These are phyloP conservation scores for Nebria salina DNA, from an alignment of 2,888 invertebrate species.

Conservation along the genomic window DNA sequence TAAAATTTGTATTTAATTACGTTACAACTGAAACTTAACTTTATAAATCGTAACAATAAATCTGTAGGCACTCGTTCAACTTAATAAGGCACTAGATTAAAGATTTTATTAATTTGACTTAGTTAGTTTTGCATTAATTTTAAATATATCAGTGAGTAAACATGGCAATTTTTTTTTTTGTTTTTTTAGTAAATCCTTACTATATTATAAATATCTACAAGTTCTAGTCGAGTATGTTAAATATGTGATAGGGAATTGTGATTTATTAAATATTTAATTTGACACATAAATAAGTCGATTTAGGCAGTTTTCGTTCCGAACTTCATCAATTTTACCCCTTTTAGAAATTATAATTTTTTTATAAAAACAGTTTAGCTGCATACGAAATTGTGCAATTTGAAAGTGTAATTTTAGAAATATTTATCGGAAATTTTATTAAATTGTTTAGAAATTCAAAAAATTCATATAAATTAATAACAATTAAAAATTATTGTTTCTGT, in stretches of 20 bases:
- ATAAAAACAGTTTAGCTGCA: neutral
- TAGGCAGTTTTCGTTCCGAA: neutral
- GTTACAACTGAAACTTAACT: neutral
- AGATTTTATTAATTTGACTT: conserved; percentile 9
- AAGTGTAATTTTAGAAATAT: too few relatives aligned
- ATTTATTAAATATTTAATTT: conserved; percentile 52
- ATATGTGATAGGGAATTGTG: conserved; percentile 4
- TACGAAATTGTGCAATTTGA: too few relatives aligned
- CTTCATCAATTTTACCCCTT: neutral
- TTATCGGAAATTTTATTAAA: neutral
- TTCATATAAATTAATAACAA: neutral
- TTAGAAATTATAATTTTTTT: neutral
- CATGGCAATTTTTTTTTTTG: conserved; percentile 19
- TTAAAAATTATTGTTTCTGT: neutral
- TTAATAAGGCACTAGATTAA: conserved; percentile 29
- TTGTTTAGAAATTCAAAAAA: neutral
- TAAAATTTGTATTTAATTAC: too few relatives aligned
- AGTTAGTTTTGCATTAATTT: conserved; percentile 21
- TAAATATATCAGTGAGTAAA: conserved; percentile 1
- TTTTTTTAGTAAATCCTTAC: neutral
- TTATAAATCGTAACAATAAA: neutral
- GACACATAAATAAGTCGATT: conserved; percentile 53
- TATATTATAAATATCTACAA: neutral
- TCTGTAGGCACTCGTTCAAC: conserved; percentile 3
- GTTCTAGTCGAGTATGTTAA: neutral